Evolutionary conservation across 2,113 vertebrate genomes (phyloP), one percentile per base, ranked within the genome.

Genomic region (Mus pahari): DNA sequence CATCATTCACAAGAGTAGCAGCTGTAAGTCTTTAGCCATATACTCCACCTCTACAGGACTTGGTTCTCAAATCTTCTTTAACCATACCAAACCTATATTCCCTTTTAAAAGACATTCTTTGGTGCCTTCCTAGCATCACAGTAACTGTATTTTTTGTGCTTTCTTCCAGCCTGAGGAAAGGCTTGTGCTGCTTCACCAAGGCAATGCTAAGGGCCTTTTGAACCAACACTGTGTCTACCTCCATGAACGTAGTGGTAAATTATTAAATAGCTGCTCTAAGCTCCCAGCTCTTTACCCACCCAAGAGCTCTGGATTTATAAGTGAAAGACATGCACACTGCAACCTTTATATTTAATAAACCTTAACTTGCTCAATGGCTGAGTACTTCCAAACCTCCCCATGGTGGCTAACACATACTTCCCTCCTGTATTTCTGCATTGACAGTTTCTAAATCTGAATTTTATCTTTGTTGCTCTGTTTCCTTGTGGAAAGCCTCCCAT

Each of bases 81-180:
- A 99, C 98, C 87, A 99, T 96, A 81, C 99, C 99, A 97, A 99
- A 99, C 88, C 99, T 99, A 94, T 98, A 99, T 95, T 99, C 99
- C 98, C 99, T 99, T 98, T 98, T 99, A 97, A 99, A 99, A 99
- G 94, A 99, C 98, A 98, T 99, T 99, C 97, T 99, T 99, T 98
- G 99, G 99, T 96, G 99, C 98, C 98, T 99, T 99, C 73, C 99
- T 99, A 98, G 99, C 97, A 98, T 99, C 99, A 96, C 99, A 97
- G 96, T 99, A 99, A 4, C 98, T 86, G 31, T 99, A 99, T 98
- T 99, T 99, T 97, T 99, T 98, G 77, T 99, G 98, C 99, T 99
- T 99, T 95, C 97, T 99, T 98, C 36, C 78, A n/a, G 58, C 33
- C 19, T 24, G 33, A 81, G 53, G n/a, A 33, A 55, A 1, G 3